Evolutionary conservation across 2,888 invertebrate species (phyloP).

Genomic region (Phyto melanocephala): DNA sequence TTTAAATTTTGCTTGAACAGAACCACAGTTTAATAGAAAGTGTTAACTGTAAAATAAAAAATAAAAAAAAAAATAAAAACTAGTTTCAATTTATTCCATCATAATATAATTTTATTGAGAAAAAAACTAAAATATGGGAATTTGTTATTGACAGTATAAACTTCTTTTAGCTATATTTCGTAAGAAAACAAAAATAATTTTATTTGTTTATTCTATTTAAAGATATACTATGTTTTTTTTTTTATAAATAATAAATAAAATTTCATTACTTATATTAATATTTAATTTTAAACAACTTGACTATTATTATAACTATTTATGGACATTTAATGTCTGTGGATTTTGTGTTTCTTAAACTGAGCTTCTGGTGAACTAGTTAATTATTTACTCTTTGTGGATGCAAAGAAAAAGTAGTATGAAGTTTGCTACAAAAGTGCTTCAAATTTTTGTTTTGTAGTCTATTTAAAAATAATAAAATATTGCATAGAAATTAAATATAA

Average conservation of each 20-base stretch:
- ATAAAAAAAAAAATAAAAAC: too few species aligned
- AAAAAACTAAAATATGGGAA: too few species aligned
- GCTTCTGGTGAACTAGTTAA: slow-evolving; percentile 14
- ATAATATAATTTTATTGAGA: too few species aligned
- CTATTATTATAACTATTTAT: slow-evolving; percentile 17
- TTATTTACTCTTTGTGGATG: not conserved
- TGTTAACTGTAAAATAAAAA: too few species aligned
- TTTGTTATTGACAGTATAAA: too few species aligned
- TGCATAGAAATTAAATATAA: not conserved
- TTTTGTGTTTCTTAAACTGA: not conserved
- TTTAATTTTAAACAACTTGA: slow-evolving; percentile 16
- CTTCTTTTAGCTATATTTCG: slow-evolving; percentile 20
- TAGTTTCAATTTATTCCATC: too few species aligned
- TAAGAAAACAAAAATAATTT: not conserved
- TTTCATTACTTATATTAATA: not conserved
- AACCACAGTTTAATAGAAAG: too few species aligned
- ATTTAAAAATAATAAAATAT: slow-evolving; percentile 22
- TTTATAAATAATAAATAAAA: slow-evolving; percentile 22
- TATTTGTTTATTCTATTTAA: not conserved
- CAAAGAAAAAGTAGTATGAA: not conserved
- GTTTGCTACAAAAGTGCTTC: slow-evolving; percentile 25
- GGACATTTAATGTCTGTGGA: slow-evolving; percentile 44
- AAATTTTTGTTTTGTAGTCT: slow-evolving; percentile 11
- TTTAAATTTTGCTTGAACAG: too few species aligned
- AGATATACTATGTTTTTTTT: not conserved